Conservation (phyloP, 1,140 invertebrate genomes). For the Halyomorpha halys region DNA sequence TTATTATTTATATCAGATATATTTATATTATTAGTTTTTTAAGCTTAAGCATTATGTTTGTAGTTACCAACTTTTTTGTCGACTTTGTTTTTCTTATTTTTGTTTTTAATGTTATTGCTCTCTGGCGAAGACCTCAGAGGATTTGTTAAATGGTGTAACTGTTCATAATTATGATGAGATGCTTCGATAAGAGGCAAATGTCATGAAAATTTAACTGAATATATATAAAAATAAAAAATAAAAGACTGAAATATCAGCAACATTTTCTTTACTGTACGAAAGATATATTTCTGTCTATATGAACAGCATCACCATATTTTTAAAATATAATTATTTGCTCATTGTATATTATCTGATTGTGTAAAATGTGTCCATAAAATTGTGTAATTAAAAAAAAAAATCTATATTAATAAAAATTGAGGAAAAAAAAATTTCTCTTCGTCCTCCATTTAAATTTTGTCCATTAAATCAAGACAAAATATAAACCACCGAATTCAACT, state of each 20-base stretch:
- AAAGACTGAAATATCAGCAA: conserved; percentile 4
- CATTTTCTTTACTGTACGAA: neutral
- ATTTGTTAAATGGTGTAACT: too few species aligned
- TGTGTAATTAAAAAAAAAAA: neutral
- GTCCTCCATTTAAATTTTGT: neutral
- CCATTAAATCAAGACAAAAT: neutral
- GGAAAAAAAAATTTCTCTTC: neutral
- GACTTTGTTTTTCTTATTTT: conserved; percentile 1
- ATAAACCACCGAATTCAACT: conserved; percentile 11
- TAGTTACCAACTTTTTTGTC: conserved; percentile 12
- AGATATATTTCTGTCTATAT: neutral
- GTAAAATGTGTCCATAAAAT: neutral
- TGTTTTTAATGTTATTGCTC: conserved; percentile 3
- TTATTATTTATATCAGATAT: conserved; percentile 18
- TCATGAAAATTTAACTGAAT: too few species aligned
- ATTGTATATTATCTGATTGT: neutral
- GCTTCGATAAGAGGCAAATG: too few species aligned
- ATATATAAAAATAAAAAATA: too few species aligned
- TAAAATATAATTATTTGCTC: conserved; percentile 7
- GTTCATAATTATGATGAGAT: too few species aligned
- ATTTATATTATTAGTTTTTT: conserved; percentile 14
- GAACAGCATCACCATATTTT: neutral
- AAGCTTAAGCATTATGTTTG: conserved; percentile 6
- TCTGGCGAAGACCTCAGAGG: too few species aligned
- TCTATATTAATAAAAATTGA: too few species aligned